phyloP scores from a whole-genome alignment of 35 echinoderm and acorn worm species.

The Ptychodera flava region DNA sequence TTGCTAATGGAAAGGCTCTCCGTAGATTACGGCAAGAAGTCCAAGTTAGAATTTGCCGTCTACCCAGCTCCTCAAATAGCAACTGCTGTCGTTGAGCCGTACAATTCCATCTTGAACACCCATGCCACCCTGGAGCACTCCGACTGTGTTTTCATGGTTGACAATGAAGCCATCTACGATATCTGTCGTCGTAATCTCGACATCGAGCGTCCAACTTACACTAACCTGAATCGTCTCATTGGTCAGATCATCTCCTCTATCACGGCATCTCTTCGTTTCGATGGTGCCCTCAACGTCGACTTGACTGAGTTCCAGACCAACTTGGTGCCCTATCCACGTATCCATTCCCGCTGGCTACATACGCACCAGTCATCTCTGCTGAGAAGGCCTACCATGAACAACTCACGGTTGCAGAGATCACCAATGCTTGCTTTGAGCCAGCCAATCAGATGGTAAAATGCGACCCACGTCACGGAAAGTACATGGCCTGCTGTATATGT shows the following conservation, averaged over 20 bases:
- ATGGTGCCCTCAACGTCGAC: constrained; percentile 89
- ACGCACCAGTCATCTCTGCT: constrained; percentile 41
- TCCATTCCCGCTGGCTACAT: constrained; percentile 44
- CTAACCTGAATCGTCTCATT: constrained; percentile 86
- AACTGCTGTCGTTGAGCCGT: constrained; percentile 86
- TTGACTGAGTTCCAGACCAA: constrained; percentile 79
- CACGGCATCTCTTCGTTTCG: constrained; percentile 84
- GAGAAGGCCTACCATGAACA: constrained; percentile 52
- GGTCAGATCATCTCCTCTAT: constrained; percentile 90
- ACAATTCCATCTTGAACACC: constrained; percentile 88
- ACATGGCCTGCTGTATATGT: constrained; percentile 68
- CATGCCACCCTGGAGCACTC: constrained; percentile 92
- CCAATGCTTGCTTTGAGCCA: constrained; percentile 60
- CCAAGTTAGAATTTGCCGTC: constrained; percentile 87
- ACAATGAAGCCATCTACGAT: constrained; percentile 93
- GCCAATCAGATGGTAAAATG: constrained; percentile 71
- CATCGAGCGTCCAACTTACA: constrained; percentile 94
- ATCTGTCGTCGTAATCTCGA: constrained; percentile 87
- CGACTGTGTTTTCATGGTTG: constrained; percentile 91
- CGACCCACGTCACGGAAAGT: constrained; percentile 64
- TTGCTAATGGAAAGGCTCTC: constrained; percentile 89
- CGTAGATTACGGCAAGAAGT: constrained; percentile 91
- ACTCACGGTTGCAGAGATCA: constrained; percentile 43
- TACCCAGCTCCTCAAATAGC: constrained; percentile 82
- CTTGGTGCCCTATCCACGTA: constrained; percentile 50